Evolutionary conservation across 1,140 invertebrate genomes (phyloP).

Genomic region (Drosophila kepulauana): DNA sequence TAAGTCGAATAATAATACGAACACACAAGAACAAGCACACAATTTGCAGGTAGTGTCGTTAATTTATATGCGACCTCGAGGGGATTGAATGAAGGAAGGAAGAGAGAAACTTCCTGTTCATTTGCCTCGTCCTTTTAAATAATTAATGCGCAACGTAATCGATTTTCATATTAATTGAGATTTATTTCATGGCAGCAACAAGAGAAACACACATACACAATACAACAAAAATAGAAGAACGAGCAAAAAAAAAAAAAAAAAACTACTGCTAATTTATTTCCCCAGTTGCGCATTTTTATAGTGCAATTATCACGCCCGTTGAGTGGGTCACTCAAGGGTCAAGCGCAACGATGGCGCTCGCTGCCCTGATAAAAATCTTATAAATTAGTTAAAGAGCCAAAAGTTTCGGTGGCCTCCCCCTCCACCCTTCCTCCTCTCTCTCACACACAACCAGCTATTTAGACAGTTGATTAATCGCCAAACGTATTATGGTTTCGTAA

Average conservation of each 20-base stretch:
- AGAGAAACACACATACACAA: not conserved
- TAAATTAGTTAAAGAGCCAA: constrained; percentile 69
- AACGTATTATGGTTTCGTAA: constrained; percentile 76
- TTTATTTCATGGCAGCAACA: constrained; percentile 60
- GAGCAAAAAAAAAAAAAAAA: constrained; percentile 17
- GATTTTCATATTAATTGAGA: constrained; percentile 84
- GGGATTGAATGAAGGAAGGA: constrained; percentile 13
- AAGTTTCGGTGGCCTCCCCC: not conserved
- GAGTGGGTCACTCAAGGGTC: constrained; percentile 29
- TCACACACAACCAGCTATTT: constrained; percentile 49
- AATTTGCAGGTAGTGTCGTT: constrained; percentile 31
- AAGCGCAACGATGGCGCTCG: constrained; percentile 10
- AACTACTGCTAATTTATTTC: constrained; percentile 71
- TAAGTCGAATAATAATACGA: constrained; percentile 55
- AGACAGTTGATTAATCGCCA: constrained; percentile 78
- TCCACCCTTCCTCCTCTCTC: no score
- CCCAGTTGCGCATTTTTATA: constrained; percentile 75
- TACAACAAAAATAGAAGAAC: constrained; percentile 6
- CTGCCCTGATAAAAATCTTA: constrained; percentile 65
- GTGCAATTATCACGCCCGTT: constrained; percentile 74
- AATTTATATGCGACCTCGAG: constrained; percentile 59
- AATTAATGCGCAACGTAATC: constrained; percentile 74
- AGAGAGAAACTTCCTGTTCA: constrained; percentile 46
- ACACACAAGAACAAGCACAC: constrained; percentile 13
- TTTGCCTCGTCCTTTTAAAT: constrained; percentile 72